Conservation (phyloP, 2,888 invertebrate genomes). For the Chrysolina oricalcia region DNA sequence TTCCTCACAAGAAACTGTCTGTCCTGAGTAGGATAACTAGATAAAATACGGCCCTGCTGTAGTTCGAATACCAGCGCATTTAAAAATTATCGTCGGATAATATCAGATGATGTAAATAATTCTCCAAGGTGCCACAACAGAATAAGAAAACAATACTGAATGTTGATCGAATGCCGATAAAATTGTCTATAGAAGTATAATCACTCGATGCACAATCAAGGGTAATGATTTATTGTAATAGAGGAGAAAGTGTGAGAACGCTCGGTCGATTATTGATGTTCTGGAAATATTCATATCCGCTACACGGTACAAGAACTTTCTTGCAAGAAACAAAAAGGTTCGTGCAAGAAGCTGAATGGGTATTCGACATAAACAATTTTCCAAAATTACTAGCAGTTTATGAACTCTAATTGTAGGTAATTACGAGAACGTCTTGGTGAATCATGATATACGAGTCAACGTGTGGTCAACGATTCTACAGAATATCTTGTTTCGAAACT, state of each 20-base stretch:
- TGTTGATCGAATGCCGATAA: constrained; percentile 8
- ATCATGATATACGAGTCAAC: too few species aligned
- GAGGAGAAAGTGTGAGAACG: constrained; percentile 18
- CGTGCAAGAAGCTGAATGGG: too few species aligned
- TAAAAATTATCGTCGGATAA: not conserved
- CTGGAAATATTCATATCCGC: constrained; percentile 7
- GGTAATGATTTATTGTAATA: constrained; percentile 5
- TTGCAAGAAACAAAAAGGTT: not conserved
- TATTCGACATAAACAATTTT: not conserved
- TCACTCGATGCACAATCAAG: constrained; percentile 8
- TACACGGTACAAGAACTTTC: not conserved
- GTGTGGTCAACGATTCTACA: too few species aligned
- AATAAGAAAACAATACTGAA: constrained; percentile 14
- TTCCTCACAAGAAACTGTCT: too few species aligned
- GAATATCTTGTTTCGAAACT: too few species aligned
- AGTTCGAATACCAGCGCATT: not conserved
- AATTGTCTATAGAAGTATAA: constrained; percentile 3
- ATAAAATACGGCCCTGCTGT: not conserved
- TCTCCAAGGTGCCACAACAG: constrained; percentile 1
- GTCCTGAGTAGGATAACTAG: too few species aligned
- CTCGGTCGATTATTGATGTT: not conserved
- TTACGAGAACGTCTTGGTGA: too few species aligned
- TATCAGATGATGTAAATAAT: constrained; percentile 9
- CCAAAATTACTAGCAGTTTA: too few species aligned
- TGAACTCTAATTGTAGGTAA: too few species aligned